phyloP scores from a whole-genome alignment of 2,113 vertebrate genomes.

The Apteryx owenii region DNA sequence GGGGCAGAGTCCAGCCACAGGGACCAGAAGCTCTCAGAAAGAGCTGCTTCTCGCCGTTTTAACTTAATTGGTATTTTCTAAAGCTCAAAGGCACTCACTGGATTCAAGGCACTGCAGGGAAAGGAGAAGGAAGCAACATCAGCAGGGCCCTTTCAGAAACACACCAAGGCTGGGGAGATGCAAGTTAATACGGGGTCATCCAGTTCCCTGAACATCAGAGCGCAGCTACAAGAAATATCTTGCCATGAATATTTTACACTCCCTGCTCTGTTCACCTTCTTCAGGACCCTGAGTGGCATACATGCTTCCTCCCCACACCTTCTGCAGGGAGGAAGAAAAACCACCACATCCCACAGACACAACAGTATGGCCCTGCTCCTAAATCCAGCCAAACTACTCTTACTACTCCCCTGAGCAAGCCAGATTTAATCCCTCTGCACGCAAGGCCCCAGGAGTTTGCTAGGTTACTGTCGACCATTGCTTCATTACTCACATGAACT shows the following conservation, averaged over 20 bases:
- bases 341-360: background rate
- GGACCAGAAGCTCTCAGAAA: background rate
- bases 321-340: background rate
- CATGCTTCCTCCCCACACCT: background rate
- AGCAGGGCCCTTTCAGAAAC: background rate
- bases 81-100: background rate
- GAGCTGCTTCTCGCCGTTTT: background rate
- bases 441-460: background rate
- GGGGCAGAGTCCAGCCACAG: background rate
- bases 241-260: background rate
- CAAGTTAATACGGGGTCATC: background rate
- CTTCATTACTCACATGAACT: background rate
- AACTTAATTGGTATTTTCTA: background rate
- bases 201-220: background rate
- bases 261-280: background rate
- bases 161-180: background rate
- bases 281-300: background rate
- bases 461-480: background rate
- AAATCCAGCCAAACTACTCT: background rate
- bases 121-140: background rate
- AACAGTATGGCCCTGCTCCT: background rate
- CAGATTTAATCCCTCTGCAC: background rate
- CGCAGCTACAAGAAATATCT: background rate
- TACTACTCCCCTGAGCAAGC: background rate
- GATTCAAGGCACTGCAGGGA: background rate